phyloP scores from a whole-genome alignment of 1,140 invertebrate species.

The Octopus sinensis region DNA sequence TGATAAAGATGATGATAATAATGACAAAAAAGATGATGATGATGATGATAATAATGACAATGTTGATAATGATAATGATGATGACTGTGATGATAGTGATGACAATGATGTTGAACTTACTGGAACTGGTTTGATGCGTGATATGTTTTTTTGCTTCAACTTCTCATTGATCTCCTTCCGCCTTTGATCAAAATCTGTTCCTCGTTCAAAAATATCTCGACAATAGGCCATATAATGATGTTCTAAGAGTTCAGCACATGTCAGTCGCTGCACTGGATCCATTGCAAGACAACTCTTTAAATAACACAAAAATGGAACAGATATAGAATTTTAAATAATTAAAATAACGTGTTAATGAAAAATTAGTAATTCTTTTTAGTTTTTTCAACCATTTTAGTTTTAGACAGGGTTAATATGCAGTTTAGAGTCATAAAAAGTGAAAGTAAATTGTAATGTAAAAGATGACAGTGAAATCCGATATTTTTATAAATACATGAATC shows the following conservation, averaged over 20 bases:
- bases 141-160: neutral
- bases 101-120: neutral
- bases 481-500: no score
- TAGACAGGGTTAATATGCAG: no score
- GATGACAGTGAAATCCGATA: no score
- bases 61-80: no score
- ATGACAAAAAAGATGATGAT: no score
- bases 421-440: no score
- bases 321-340: neutral
- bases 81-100: no score
- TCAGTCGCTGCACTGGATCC: constrained; percentile 86
- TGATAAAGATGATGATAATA: no score
- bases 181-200: constrained; percentile 27
- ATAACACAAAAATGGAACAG: neutral
- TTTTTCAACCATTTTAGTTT: no score
- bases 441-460: no score
- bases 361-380: no score
- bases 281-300: constrained; percentile 87
- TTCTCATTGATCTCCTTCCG: neutral
- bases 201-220: constrained; percentile 33
- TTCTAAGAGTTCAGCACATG: constrained; percentile 80
- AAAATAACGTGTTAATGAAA: neutral
- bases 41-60: no score
- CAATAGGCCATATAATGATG: constrained; percentile 76
- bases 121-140: neutral